Evolutionary conservation across 1,140 invertebrate species (phyloP), one percentile per base, ranked within the genome.

Genomic region (Reticulitermes speratus): DNA sequence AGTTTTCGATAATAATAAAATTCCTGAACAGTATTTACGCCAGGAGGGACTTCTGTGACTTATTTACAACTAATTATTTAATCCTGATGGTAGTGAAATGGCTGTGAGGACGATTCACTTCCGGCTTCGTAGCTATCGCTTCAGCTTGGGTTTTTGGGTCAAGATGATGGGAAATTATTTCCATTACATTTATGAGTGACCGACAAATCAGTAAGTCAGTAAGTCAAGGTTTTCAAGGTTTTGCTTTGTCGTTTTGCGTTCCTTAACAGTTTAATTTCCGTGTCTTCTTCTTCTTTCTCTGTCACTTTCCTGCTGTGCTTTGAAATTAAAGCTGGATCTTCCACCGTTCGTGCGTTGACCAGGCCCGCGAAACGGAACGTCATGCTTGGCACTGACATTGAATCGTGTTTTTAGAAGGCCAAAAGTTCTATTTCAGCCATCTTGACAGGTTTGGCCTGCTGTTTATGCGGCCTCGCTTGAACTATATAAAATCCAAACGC

Each of bases 81-180:
- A 75, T 75, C 65, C 65, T 30, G 65, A 75, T 75, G 65, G 65
- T 75, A 75, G 5, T 75, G 65, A n/a, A 75, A 75, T 30, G n/a
- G 1, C 65, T 12, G 0, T 75, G 65, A 75, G 65, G 65, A 75
- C 14, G 65, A 25, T 75, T 75, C n/a, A 75, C 65, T 75, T 75
- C 65, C 65, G 65, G 65, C n/a, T 75, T 75, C 65, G 30, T 75
- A 11, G 8, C 19, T 23, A 8, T 75, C 6, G n/a, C 65, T 75
- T 75, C n/a, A 25, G 65, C 65, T 75, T 75, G n/a, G 65, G n/a
- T 75, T 75, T 75, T 75, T 75, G n/a, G 65, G 65, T 75, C 65
- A 75, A 30, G 65, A 75, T 25, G 65, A 75, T 75, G 65, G n/a
- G 65, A 75, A 75, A n/a, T 75, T 14, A 25, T 65, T 65, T 65